Evolutionary conservation across 2,797 vertebrate genomes (phyloP), one percentile per base, ranked within the genome.

Genomic region (Sebastolobus altivelis): DNA sequence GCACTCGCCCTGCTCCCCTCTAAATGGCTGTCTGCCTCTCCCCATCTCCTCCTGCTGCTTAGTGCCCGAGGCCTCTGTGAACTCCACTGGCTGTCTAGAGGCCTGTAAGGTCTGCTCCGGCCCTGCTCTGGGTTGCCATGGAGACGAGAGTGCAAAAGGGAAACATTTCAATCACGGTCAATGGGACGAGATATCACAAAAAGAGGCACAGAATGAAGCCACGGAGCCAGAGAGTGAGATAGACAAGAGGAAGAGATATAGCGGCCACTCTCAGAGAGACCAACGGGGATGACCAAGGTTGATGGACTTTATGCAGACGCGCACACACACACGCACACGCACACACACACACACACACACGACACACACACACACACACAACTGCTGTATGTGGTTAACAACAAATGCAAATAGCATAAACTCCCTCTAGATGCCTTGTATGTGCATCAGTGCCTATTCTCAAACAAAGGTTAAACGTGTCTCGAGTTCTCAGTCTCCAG

Each of bases 21-120:
- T 81, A 80, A 90, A 69, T 84, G 74, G 72, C 83, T 43, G 56
- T 73, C 71, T 85, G 81, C 77, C 84, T 73, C 77, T 62, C 58
- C 55, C 80, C 61, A 65, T 71, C 80, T 82, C 81, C n/a, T 83
- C 56, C 65, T 61, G 63, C 79, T 80, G 67, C 84, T 82, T 58
- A 78, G 54, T 25, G 75, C 82, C 72, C 46, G 60, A 25, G 56
- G 77, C 62, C 72, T 80, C 67, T 72, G 67, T 70, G 77, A 87
- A 87, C 85, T 80, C 81, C 43, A 66, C 65, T 52, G 72, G 40
- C 83, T 70, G 49, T 79, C 65, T 68, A 10, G 13, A 69, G 63
- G 73, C 37, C 73, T 62, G 37, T 14, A 59, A 72, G 68, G 52
- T 84, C 58, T 22, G 65, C 68, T 81, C 65, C 27, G 70, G 80